These are phyloP conservation scores for Tolypeutes matacus DNA, from an alignment of 2,797 vertebrate species.

Conservation along the genomic window DNA sequence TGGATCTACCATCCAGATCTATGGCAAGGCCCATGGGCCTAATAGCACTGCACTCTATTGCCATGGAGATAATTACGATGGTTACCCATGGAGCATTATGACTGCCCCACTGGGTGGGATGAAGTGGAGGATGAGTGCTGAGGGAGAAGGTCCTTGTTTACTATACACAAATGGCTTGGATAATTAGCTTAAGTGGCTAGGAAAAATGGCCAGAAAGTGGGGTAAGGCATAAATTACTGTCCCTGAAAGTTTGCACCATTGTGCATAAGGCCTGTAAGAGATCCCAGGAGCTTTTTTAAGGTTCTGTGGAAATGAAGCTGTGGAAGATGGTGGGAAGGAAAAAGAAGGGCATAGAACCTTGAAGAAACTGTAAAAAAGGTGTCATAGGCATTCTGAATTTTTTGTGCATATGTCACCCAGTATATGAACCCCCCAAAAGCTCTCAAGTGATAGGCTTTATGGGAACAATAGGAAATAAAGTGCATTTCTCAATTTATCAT, in stretches of 20 bases:
- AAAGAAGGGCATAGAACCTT: neutral
- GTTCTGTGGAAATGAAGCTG: neutral
- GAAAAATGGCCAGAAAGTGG: conserved; percentile 67
- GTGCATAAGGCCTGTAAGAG: conserved; percentile 62
- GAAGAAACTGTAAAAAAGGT: neutral
- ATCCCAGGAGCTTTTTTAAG: conserved; percentile 63
- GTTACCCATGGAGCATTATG: conserved; percentile 62
- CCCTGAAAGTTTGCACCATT: conserved; percentile 57
- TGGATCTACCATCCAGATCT: conserved; percentile 57
- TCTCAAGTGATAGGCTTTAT: conserved; percentile 48
- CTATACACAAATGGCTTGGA: conserved; percentile 75
- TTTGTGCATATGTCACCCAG: neutral
- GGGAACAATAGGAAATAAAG: neutral
- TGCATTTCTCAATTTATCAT: neutral
- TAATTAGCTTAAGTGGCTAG: conserved; percentile 74
- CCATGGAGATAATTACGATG: conserved; percentile 75
- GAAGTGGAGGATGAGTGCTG: conserved; percentile 60
- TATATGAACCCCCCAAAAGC: conserved; percentile 17
- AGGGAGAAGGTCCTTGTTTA: conserved; percentile 70
- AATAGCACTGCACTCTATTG: conserved; percentile 79
- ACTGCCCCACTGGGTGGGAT: conserved; percentile 43
- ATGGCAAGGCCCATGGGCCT: conserved; percentile 69
- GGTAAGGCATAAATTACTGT: conserved; percentile 74
- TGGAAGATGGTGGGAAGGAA: conserved; percentile 25
- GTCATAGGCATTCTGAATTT: conserved; percentile 39